phyloP scores from a whole-genome alignment of 2,797 vertebrate genomes.

The Sparidentex hasta region DNA sequence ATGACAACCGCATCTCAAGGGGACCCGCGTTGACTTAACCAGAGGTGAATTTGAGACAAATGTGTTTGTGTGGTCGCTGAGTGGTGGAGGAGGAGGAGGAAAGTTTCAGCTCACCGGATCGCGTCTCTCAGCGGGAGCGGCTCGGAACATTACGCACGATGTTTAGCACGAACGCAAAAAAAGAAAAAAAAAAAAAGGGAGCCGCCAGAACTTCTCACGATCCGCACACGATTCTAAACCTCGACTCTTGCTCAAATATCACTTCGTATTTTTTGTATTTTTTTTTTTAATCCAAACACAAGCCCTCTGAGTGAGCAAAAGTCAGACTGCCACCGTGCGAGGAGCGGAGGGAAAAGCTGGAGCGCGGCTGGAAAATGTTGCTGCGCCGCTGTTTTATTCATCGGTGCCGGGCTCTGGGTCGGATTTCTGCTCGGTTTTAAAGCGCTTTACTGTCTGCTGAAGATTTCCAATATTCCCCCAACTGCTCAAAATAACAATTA shows the following conservation, averaged over 20 bases:
- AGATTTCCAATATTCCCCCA: constrained; percentile 1
- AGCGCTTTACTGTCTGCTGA: constrained; percentile 10
- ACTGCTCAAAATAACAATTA: background rate
- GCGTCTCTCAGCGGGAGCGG: constrained; percentile 12
- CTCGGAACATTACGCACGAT: background rate
- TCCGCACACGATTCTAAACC: background rate
- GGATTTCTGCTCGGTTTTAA: constrained; percentile 32
- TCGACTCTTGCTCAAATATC: background rate
- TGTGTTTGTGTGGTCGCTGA: constrained; percentile 11
- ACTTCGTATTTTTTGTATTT: background rate
- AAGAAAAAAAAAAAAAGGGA: no score
- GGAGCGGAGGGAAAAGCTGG: constrained; percentile 57
- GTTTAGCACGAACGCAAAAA: background rate
- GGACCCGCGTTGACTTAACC: constrained; percentile 4
- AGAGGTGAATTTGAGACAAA: constrained; percentile 5
- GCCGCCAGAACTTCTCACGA: background rate
- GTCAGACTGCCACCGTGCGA: constrained; percentile 78
- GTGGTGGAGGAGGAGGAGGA: constrained; percentile 46
- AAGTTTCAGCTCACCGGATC: constrained; percentile 71
- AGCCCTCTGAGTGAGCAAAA: constrained; percentile 36
- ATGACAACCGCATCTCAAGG: background rate
- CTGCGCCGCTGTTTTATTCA: constrained; percentile 46
- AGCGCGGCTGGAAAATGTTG: constrained; percentile 38
- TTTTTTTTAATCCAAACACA: background rate
- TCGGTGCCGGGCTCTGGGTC: constrained; percentile 38